phyloP scores from a whole-genome alignment of 2,797 vertebrate genomes.

The Pseudopleuronectes americanus region DNA sequence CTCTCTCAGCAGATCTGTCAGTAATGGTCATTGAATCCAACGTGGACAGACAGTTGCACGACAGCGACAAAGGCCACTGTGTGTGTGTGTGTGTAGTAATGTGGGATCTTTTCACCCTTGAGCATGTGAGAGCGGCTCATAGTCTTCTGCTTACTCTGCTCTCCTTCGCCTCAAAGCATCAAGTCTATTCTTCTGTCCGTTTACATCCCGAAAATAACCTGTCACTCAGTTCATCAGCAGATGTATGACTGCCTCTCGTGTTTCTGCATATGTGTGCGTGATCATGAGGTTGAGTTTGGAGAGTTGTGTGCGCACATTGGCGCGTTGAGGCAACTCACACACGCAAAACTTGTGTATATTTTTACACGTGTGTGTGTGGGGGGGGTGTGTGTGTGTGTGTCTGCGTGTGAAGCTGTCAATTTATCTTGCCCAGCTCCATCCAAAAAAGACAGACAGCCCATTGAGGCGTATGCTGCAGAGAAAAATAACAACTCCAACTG shows the following conservation, averaged over 20 bases:
- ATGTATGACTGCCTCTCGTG: constrained; percentile 26
- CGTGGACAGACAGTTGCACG: constrained; percentile 38
- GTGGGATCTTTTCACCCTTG: constrained; percentile 38
- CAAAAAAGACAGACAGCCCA: constrained; percentile 79
- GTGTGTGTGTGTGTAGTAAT: constrained; percentile 26
- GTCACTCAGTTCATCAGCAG: constrained; percentile 73
- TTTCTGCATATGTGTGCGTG: constrained; percentile 34
- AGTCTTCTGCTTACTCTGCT: constrained; percentile 54
- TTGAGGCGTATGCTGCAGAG: constrained; percentile 77
- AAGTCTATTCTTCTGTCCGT: constrained; percentile 66
- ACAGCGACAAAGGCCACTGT: constrained; percentile 32
- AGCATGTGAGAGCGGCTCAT: constrained; percentile 32
- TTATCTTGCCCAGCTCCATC: constrained; percentile 76
- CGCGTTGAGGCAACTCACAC: constrained; percentile 15
- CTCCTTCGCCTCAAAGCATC: constrained; percentile 63
- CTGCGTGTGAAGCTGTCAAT: constrained; percentile 74
- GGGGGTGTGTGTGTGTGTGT: neutral
- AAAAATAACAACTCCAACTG: constrained; percentile 80
- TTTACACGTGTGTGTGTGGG: constrained; percentile 2
- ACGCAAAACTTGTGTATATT: constrained; percentile 20
- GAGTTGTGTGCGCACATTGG: constrained; percentile 28
- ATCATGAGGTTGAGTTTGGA: constrained; percentile 8
- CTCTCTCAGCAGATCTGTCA: constrained; percentile 53
- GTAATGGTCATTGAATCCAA: constrained; percentile 56
- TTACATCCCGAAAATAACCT: constrained; percentile 74